Conservation (phyloP, 2,888 invertebrate species). For the Coelogynopora nodosa region DNA sequence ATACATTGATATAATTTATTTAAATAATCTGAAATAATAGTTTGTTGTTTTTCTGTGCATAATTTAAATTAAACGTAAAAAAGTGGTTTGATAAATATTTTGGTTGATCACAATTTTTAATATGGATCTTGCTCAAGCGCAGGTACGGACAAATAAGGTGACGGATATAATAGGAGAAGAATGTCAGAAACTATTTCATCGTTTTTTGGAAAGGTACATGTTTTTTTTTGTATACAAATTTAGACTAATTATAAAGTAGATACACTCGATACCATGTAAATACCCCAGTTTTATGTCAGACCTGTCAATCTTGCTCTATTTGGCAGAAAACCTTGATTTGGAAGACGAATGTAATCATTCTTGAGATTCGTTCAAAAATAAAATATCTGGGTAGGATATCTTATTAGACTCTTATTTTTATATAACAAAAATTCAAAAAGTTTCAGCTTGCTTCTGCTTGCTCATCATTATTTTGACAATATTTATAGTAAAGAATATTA, state of each 20-base stretch:
- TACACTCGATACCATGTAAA: too few species aligned
- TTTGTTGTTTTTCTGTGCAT: background rate
- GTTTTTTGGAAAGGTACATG: constrained; percentile 1
- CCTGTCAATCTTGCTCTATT: background rate
- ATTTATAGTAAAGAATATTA: too few species aligned
- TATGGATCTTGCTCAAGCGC: constrained; percentile 36
- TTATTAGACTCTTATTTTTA: background rate
- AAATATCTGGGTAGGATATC: background rate
- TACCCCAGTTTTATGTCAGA: too few species aligned
- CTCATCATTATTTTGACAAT: too few species aligned
- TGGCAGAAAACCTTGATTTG: background rate
- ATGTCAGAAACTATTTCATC: constrained; percentile 32
- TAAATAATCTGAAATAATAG: background rate
- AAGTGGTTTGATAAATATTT: background rate
- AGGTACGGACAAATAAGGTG: constrained; percentile 13
- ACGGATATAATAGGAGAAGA: constrained; percentile 36
- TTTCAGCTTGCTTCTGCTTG: background rate
- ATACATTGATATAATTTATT: too few species aligned
- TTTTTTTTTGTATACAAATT: too few species aligned
- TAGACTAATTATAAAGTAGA: too few species aligned
- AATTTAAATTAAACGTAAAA: background rate
- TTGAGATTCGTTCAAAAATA: background rate
- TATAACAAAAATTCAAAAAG: background rate
- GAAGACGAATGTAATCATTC: background rate
- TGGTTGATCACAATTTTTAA: background rate